phyloP scores from a whole-genome alignment of 2,113 vertebrate species.

The Setophaga kirtlandii region DNA sequence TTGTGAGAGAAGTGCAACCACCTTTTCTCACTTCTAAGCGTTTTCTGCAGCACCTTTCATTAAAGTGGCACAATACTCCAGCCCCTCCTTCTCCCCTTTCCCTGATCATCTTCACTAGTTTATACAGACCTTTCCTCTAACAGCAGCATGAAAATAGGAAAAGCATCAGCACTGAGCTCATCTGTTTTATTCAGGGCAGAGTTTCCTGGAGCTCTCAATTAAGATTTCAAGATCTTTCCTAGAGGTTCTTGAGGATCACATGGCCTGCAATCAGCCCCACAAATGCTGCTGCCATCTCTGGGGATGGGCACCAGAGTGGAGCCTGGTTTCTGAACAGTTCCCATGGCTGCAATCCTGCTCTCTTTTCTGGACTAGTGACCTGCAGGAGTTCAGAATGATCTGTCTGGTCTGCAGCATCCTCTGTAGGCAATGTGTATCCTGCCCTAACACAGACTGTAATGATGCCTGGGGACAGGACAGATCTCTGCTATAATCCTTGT shows the following conservation, averaged over 20 bases:
- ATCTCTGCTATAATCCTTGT: neutral
- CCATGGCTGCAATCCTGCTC: neutral
- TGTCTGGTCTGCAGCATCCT: neutral
- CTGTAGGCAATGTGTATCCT: neutral
- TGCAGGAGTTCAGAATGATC: neutral
- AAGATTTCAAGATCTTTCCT: neutral
- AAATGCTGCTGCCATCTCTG: fast-evolving
- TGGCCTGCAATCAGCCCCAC: neutral
- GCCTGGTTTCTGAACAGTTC: neutral
- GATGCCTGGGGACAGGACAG: neutral
- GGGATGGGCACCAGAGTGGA: neutral
- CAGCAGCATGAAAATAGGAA: neutral
- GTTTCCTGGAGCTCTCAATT: neutral
- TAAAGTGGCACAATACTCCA: neutral
- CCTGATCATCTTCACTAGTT: neutral
- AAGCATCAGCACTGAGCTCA: neutral
- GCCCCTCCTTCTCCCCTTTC: neutral
- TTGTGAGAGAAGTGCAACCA: neutral
- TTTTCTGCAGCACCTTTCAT: neutral
- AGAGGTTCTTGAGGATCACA: neutral
- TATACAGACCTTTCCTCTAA: neutral
- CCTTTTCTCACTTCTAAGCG: neutral
- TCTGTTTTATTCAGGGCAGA: neutral
- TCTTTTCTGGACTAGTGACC: neutral
- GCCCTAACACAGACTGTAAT: neutral